Conservation (phyloP, 2,888 invertebrate species). For the Cerastis rubricosa region DNA sequence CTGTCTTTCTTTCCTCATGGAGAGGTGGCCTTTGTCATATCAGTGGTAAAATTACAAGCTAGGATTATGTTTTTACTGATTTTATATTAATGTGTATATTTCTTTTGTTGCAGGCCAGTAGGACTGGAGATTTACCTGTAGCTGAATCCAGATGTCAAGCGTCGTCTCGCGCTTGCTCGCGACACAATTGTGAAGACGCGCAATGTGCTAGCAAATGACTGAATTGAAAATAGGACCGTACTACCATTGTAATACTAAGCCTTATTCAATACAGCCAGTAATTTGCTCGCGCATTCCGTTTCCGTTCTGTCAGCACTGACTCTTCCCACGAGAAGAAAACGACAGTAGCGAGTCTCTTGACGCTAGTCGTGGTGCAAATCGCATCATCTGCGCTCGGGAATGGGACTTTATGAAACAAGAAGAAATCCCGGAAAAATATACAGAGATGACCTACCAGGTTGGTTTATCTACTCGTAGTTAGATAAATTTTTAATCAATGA, state of each 20-base stretch:
- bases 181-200: neutral
- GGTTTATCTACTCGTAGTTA: neutral
- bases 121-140: neutral
- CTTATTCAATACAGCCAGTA: neutral
- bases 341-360: neutral
- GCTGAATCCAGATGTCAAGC: neutral
- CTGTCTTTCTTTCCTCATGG: neutral
- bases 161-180: neutral
- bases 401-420: neutral
- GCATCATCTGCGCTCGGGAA: neutral
- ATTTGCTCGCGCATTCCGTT: neutral
- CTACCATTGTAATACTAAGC: too few relatives aligned
- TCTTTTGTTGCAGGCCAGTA: conserved; percentile 15
- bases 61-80: neutral
- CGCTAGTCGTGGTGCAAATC: neutral
- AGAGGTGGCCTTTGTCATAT: neutral
- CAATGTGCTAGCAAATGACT: too few relatives aligned
- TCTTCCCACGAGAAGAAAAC: neutral
- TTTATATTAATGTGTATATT: neutral
- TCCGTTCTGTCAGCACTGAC: neutral
- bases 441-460: neutral
- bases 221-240: too few relatives aligned
- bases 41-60: neutral
- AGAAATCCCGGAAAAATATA: neutral
- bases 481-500: too few relatives aligned